Base-by-base conservation (phyloP, 53 echinoderm and acorn worm species). In the Temnopleurus reevesii region DNA sequence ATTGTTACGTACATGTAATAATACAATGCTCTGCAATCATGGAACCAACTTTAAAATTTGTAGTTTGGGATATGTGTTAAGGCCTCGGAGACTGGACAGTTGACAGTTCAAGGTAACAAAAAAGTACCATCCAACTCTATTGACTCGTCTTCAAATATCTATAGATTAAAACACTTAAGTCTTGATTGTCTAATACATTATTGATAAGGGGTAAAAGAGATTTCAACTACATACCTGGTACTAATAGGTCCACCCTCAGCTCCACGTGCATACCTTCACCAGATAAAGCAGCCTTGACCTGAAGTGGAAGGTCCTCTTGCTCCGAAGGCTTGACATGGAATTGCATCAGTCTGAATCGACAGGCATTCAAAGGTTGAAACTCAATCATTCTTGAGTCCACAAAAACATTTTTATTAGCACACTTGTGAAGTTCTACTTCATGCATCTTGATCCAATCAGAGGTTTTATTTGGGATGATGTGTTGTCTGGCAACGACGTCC, bases 381-480 rank as follows among this genome's bases (percentile, higher is more conserved):
- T 93, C 90, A 10, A 97, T 94, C 59, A 94, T 90, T 12, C 95
- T 83, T 8, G 95, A 95, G 86, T 95, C 95, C 24, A 81, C 91
- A 71, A 95, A 97, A 21, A 93, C 89, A 45, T 97, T 95, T 83
- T 93, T 93, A 80, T 97, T 94, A 55, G 93, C 92, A 56, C 98
- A 95, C 79, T 94, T 93, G 88, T 97, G 98, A 18, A 97, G 93
- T 76, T 93, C 92, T 31, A 95, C 77, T 21, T 90, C 63, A 47
- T 95, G 93, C 83, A 97, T 87, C 71, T 94, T 91, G 65, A 97
- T 94, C 95, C 98, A 97, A 35, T 92, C 90, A 19, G 92, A 84
- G 9, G 93, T 92, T 59, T 93, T 97, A 61, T 95, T 95, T 30
- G 98, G 95, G 25, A 95, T 95, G 61, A 95, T 97, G 84, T 97